Base-by-base conservation (phyloP, 1,140 invertebrate species). In the Pectinophora gossypiella region DNA sequence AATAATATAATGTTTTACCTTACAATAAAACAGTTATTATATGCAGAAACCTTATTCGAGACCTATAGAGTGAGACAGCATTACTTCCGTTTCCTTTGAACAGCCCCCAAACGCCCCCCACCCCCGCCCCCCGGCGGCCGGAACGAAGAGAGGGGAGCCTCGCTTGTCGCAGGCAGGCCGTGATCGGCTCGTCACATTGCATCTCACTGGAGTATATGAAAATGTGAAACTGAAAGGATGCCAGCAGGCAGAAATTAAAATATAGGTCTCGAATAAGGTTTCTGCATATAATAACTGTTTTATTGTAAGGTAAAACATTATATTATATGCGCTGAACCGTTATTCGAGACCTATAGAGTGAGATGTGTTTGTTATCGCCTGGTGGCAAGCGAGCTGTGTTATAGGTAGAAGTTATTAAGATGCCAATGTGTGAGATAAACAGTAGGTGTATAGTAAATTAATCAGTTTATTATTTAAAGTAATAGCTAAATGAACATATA, bases 331-430 rank as follows among this genome's bases (percentile, higher is more conserved):
- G 3, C 6, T 18, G 42, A 44, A 44, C 42, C 42, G 42, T 44
- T 44, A 44, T 44, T 44, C 19, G 19, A 44, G 42, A 44, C 42
- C 42, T 44, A 44, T 44, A 44, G 42, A 44, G 42, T 44, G 42
- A 44, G 45, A 47, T 47, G 12, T 47, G 45, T 47, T 47, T 47
- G 45, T 47, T 47, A 47, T 47, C 45, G 20, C 23, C 45, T 47
- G 45, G 45, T 47, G 45, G 45, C 19, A 19, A 44, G 42, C 42
- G 4, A 19, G 9, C 4, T 5, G 15, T 45, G 13, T 18, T 19
- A 6, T 19, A 19, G 15, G 43, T 47, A 47, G 3, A 22, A 12
- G 3, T 23, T 23, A 10, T 3, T 3, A 23, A 47, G 13, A 38
- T 44, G 42, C 42, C 42, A 44, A 44, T 19, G 42, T 44, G 45